These are phyloP conservation scores for Lamellibrachia luymesi DNA, from an alignment of 1,140 invertebrate species.

Conservation along the genomic window DNA sequence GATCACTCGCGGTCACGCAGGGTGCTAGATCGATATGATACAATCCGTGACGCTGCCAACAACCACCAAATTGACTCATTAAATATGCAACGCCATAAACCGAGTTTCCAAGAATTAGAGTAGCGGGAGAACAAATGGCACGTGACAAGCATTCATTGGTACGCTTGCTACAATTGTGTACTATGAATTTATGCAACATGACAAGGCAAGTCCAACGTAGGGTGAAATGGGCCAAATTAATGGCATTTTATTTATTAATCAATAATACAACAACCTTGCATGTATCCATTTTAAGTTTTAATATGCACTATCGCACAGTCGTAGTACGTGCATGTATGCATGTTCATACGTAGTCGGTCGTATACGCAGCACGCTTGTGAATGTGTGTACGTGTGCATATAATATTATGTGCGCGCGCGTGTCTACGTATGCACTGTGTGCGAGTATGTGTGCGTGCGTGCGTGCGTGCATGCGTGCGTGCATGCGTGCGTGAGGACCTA, in stretches of 20 bases:
- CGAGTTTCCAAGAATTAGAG: not conserved
- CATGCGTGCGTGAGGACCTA: not conserved
- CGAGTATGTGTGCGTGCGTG: not conserved
- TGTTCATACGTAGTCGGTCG: no score
- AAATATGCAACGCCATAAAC: not conserved
- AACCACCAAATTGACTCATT: not conserved
- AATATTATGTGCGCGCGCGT: not conserved
- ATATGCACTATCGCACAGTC: no score
- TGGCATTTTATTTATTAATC: no score
- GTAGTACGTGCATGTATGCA: no score
- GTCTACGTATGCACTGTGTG: not conserved
- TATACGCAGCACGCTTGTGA: not conserved
- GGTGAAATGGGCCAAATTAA: no score
- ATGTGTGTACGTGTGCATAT: not conserved
- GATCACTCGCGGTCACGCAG: not conserved
- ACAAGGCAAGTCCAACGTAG: no score
- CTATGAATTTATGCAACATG: no score
- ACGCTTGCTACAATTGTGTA: not conserved
- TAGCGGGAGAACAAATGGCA: not conserved
- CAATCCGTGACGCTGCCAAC: not conserved
- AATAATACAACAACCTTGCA: no score
- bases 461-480: not conserved
- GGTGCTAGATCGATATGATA: not conserved
- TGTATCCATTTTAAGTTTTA: no score
- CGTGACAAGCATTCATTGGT: not conserved